Conservation (phyloP, 2,113 vertebrate species). For the Hippopotamus amphibius region DNA sequence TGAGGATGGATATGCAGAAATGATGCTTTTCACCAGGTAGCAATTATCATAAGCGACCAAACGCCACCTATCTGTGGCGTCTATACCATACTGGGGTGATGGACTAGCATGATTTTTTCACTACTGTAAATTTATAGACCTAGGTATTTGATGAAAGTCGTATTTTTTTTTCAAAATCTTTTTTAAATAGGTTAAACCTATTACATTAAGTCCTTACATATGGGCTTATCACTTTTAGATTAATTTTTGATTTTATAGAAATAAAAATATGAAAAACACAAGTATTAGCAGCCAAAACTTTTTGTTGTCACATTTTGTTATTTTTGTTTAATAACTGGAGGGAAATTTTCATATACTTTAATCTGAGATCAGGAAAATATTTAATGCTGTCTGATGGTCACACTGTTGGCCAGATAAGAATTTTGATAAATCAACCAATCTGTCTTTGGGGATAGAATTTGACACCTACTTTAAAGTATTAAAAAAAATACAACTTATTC, state of each 20-base stretch:
- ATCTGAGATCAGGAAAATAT: conserved; percentile 23
- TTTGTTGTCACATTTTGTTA: background rate
- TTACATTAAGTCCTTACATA: background rate
- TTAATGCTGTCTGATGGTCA: background rate
- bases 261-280: conserved; percentile 44
- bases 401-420: conserved; percentile 1
- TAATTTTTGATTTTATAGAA: conserved; percentile 47
- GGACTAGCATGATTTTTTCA: conserved; percentile 33
- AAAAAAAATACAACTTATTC: conserved; percentile 65
- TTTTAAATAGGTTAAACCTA: background rate
- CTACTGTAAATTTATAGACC: conserved; percentile 31
- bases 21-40: conserved; percentile 68
- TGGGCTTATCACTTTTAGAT: background rate
- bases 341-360: conserved; percentile 16
- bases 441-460: conserved; percentile 35
- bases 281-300: background rate
- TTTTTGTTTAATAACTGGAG: conserved; percentile 28
- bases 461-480: conserved; percentile 77
- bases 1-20: conserved; percentile 73
- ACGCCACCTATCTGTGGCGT: conserved; percentile 51
- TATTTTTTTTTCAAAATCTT: conserved; percentile 25
- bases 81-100: conserved; percentile 37
- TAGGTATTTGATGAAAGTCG: conserved; percentile 5
- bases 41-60: conserved; percentile 51
- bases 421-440: conserved; percentile 50